phyloP scores from a whole-genome alignment of 2,888 invertebrate species.

The Polymixis lichenea region DNA sequence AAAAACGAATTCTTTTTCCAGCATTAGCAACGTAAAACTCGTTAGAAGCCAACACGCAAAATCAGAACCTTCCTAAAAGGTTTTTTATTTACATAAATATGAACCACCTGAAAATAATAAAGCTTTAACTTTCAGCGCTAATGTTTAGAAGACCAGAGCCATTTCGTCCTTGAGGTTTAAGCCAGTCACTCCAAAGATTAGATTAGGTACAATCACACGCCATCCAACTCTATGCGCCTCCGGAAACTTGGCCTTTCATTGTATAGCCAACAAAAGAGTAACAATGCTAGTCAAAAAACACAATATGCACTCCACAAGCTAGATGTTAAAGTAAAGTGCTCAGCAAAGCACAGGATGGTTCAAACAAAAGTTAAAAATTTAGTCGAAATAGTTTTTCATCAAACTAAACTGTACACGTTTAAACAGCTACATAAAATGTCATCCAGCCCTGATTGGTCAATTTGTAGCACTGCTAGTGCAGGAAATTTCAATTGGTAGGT shows the following conservation, averaged over 20 bases:
- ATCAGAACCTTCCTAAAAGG: constrained; percentile 27
- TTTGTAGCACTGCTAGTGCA: constrained; percentile 56
- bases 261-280: neutral
- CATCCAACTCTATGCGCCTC: constrained; percentile 31
- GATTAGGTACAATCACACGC: constrained; percentile 50
- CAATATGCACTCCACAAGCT: too few relatives aligned
- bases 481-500: constrained; percentile 66
- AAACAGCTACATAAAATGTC: constrained; percentile 53
- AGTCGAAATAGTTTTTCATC: neutral
- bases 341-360: neutral
- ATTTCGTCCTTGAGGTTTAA: constrained; percentile 38
- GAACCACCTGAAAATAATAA: constrained; percentile 21
- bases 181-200: constrained; percentile 43
- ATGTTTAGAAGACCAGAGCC: constrained; percentile 38
- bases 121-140: constrained; percentile 21
- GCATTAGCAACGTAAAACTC: neutral
- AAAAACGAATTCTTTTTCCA: neutral
- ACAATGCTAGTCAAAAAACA: neutral
- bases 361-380: neutral
- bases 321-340: neutral
- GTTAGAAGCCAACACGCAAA: constrained; percentile 13
- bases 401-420: constrained; percentile 21
- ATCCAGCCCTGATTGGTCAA: constrained; percentile 55
- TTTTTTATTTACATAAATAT: constrained; percentile 30
- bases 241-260: constrained; percentile 25